Evolutionary conservation across 1,140 invertebrate species (phyloP).

Genomic region (Apocrypta bakeri): DNA sequence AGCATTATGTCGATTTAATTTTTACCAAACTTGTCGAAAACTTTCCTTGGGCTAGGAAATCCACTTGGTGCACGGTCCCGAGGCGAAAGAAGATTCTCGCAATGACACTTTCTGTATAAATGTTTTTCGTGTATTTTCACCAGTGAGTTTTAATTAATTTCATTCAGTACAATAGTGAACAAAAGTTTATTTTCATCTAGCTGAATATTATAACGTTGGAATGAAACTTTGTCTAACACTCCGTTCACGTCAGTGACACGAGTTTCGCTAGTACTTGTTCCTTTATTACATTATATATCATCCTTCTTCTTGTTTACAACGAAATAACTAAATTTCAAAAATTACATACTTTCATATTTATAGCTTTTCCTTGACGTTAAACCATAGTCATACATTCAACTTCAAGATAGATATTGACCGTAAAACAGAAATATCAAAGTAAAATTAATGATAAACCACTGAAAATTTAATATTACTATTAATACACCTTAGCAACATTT

Average conservation of each 20-base stretch:
- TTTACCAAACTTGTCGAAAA: too few species aligned
- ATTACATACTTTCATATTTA: too few species aligned
- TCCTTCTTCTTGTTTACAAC: background rate
- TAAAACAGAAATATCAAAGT: constrained; percentile 21
- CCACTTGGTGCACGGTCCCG: too few species aligned
- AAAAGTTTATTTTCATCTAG: background rate
- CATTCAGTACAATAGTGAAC: background rate
- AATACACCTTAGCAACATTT: background rate
- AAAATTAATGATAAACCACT: background rate
- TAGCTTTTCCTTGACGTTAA: too few species aligned
- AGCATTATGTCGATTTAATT: too few species aligned
- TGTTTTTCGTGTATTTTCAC: background rate
- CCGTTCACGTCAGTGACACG: background rate
- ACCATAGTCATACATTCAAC: background rate
- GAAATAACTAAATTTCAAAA: background rate
- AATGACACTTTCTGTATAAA: background rate
- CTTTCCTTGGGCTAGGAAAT: too few species aligned
- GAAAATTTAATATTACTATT: background rate
- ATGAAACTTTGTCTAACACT: constrained; percentile 6
- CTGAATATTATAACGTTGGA: background rate
- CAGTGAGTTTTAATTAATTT: background rate
- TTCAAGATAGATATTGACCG: background rate
- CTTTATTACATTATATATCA: background rate
- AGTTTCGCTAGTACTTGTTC: background rate
- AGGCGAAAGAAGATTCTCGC: background rate